Percentiles rank a stretch among this genome's conserved stretches.
These are phyloP conservation scores for Chunga burmeisteri DNA, from an alignment of 2,113 vertebrate genomes.

Conservation along the genomic window DNA sequence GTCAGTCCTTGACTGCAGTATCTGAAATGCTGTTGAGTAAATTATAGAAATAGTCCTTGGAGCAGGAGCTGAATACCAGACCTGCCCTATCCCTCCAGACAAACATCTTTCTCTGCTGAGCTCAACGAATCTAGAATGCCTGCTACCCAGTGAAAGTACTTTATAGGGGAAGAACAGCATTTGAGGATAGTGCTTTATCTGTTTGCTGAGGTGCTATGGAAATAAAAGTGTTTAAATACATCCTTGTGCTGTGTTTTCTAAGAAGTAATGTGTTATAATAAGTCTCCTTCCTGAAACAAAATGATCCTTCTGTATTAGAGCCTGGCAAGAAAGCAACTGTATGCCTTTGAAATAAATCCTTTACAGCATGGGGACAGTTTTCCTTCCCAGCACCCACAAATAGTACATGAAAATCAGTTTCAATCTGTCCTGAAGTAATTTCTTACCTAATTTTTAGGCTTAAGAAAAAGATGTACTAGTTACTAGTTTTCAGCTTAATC, in stretches of 20 bases:
- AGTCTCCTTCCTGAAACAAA: not conserved
- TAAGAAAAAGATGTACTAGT: not conserved
- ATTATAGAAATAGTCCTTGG: not conserved
- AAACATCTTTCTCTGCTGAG: not conserved
- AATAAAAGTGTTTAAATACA: not conserved
- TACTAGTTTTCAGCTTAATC: not conserved
- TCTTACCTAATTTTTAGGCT: not conserved
- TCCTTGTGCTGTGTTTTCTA: not conserved
- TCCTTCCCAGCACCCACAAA: not conserved
- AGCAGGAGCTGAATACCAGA: not conserved
- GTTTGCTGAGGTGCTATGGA: not conserved
- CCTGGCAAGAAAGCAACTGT: not conserved
- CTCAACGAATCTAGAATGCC: not conserved
- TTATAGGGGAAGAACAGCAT: not conserved
- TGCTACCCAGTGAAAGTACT: not conserved
- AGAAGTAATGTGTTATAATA: not conserved
- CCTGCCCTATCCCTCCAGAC: not conserved
- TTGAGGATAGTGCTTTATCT: not conserved
- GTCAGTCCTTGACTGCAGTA: not conserved
- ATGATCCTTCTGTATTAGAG: not conserved
- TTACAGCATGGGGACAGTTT: not conserved
- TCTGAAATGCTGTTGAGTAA: not conserved
- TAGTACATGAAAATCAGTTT: not conserved
- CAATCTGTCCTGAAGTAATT: not conserved
- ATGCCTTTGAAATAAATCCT: not conserved